phyloP scores from a whole-genome alignment of 2,797 vertebrate species.

The Threskiornis aethiopicus region DNA sequence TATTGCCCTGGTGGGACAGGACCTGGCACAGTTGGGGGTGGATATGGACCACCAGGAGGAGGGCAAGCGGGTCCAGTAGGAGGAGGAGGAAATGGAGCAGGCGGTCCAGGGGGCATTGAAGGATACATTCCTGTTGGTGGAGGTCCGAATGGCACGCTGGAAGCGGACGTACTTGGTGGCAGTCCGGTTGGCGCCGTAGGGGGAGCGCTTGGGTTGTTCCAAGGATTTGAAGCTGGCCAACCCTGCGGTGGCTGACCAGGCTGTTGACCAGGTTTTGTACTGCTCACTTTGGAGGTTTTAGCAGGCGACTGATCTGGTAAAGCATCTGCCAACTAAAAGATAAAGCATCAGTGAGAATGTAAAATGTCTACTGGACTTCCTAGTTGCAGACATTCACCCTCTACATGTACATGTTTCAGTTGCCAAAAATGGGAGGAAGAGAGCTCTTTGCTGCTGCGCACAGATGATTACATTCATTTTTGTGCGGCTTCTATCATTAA shows the following conservation, averaged over 20 bases:
- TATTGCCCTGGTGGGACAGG: slow-evolving; percentile 79
- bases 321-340: slow-evolving; percentile 88
- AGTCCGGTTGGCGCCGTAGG: slow-evolving; percentile 73
- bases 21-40: slow-evolving; percentile 74
- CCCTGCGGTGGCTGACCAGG: slow-evolving; percentile 69
- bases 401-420: background rate
- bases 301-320: slow-evolving; percentile 83
- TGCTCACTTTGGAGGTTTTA: slow-evolving; percentile 82
- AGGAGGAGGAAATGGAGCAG: slow-evolving; percentile 78
- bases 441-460: background rate
- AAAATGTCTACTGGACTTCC: rapidly evolving
- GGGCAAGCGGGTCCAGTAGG: slow-evolving; percentile 77
- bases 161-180: slow-evolving; percentile 72
- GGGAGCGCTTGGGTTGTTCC: slow-evolving; percentile 76
- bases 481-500: background rate
- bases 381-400: background rate
- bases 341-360: background rate
- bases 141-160: slow-evolving; percentile 78
- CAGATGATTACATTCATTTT: background rate
- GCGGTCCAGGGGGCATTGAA: slow-evolving; percentile 78
- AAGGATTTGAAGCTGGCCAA: slow-evolving; percentile 76
- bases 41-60: slow-evolving; percentile 80
- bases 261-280: slow-evolving; percentile 78
- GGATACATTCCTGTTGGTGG: slow-evolving; percentile 79
- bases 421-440: background rate